phyloP scores from a whole-genome alignment of 2,888 invertebrate genomes.

The Agrilus biguttatus region DNA sequence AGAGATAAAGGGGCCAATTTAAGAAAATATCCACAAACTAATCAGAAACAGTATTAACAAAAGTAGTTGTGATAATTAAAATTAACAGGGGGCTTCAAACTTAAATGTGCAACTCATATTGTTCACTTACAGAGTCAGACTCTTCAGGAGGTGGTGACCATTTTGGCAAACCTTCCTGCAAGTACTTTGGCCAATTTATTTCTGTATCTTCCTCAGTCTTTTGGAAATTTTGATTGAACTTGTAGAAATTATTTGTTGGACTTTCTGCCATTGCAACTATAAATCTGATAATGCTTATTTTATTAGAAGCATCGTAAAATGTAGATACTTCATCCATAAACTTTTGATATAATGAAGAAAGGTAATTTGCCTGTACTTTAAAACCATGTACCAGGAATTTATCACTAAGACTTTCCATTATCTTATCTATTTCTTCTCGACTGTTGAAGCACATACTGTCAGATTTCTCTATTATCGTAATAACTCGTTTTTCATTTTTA shows the following conservation, averaged over 20 bases:
- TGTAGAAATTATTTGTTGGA: slow-evolving; percentile 23
- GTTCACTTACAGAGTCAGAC: slow-evolving; percentile 21
- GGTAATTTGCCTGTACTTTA: slow-evolving; percentile 18
- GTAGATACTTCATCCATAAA: slow-evolving; percentile 16
- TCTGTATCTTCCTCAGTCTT: slow-evolving; percentile 25
- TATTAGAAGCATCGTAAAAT: slow-evolving; percentile 15
- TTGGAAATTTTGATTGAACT: slow-evolving; percentile 15
- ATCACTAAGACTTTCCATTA: slow-evolving; percentile 21
- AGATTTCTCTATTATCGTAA: slow-evolving; percentile 16
- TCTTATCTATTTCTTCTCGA: slow-evolving; percentile 21
- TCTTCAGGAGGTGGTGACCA: slow-evolving; percentile 25
- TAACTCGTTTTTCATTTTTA: slow-evolving; percentile 17
- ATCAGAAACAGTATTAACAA: no score
- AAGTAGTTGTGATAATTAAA: not conserved
- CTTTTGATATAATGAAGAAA: slow-evolving; percentile 18
- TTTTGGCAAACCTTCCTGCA: slow-evolving; percentile 31
- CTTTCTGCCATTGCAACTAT: slow-evolving; percentile 23
- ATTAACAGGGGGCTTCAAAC: not conserved
- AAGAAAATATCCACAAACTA: no score
- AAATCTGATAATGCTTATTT: slow-evolving; percentile 23
- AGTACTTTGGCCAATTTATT: slow-evolving; percentile 35
- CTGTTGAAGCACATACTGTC: slow-evolving; percentile 23
- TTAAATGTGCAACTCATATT: not conserved
- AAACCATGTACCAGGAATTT: slow-evolving; percentile 28
- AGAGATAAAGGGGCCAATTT: no score